phyloP scores from a whole-genome alignment of 2,797 vertebrate genomes.

The Neopelma chrysocephalum region DNA sequence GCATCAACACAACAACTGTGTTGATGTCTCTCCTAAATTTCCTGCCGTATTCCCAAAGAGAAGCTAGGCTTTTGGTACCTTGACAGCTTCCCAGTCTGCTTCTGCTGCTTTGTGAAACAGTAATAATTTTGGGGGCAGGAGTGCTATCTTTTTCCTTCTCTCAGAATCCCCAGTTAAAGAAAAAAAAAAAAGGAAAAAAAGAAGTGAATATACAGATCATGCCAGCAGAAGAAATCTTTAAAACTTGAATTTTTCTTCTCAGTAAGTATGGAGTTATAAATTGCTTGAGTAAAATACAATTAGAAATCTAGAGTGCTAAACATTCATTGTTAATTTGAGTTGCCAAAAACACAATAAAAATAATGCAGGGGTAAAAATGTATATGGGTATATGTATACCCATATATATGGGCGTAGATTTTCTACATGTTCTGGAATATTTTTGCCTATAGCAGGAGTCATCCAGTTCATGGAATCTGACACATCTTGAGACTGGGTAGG shows the following conservation, averaged over 20 bases:
- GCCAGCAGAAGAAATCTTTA: background rate
- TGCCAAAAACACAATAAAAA: background rate
- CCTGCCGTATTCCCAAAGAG: background rate
- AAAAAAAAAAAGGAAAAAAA: background rate
- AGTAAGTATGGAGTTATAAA: background rate
- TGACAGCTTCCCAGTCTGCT: background rate
- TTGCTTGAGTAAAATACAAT: background rate
- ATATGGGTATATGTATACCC: background rate
- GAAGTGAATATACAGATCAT: background rate
- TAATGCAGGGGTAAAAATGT: background rate
- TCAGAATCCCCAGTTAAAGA: background rate
- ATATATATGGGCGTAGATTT: background rate
- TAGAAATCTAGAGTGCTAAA: background rate
- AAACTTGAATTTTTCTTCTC: background rate
- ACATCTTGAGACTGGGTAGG: background rate
- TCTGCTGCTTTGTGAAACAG: background rate
- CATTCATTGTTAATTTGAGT: background rate
- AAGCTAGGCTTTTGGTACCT: background rate
- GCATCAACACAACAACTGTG: background rate
- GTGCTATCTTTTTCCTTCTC: background rate
- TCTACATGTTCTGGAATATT: background rate
- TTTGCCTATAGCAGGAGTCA: background rate
- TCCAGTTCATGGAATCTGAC: background rate
- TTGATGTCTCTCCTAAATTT: constrained; percentile 10
- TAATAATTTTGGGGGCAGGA: background rate